Evolutionary conservation across 1,140 invertebrate genomes (phyloP), one percentile per base, ranked within the genome.

Genomic region (Polypedilum vanderplanki): DNA sequence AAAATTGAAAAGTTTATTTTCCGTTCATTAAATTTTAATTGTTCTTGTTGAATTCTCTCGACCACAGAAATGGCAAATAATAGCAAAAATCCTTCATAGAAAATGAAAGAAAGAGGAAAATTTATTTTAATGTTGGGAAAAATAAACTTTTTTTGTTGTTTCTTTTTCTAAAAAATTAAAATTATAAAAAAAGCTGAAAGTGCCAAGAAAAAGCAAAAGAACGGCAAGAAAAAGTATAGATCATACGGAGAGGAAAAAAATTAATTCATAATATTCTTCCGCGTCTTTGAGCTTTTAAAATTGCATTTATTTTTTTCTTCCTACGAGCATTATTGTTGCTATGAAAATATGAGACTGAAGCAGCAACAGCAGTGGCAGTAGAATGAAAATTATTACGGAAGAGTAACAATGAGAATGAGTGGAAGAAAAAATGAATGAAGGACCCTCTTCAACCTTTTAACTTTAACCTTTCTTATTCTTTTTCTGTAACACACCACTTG

Each of bases 11-110:
- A 70, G 65, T 70, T 70, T 70, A 18, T 70, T 70, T 70, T 17
- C 20, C 65, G 18, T 70, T 70, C 65, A 70, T 70, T 70, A 70
- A 70, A 22, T 70, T 70, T 70, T 70, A 70, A 70, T 70, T 70
- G 18, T 70, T 70, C 17, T 70, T 70, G 65, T 22, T 20, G 65
- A 70, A 67, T 8, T 20, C 18, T 20, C 17, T n/a, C 46, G 24
- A n/a, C 46, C 46, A 12, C n/a, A n/a, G 9, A 57, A 57, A n/a
- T 57, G 24, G 24, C 24, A 33, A 33, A 33, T 33, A 33, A 5
- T 4, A 57, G 15, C 41, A 46, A 46, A 46, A 46, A 46, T 10
- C 41, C n/a, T n/a, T n/a, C n/a, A n/a, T n/a, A n/a, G 24, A 5
- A 33, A 33, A 5, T 5, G 24, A 33, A 5, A 33, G 24, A 33